phyloP scores from a whole-genome alignment of 2,888 invertebrate genomes.

The Gibbula magus region DNA sequence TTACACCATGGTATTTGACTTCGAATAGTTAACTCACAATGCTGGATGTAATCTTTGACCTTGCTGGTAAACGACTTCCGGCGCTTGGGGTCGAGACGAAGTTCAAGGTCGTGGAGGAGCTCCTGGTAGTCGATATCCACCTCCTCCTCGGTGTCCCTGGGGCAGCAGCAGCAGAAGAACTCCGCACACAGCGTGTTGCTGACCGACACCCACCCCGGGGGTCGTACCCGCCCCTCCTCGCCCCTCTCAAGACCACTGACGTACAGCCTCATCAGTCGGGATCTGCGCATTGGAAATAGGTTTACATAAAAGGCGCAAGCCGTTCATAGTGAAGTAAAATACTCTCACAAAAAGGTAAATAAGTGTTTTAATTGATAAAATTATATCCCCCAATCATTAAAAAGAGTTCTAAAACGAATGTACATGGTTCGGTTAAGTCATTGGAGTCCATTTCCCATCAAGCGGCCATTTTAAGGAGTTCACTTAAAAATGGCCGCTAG shows the following conservation, averaged over 20 bases:
- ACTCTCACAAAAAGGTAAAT: no score
- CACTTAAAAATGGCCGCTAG: no score
- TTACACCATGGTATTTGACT: no score
- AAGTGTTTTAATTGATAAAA: no score
- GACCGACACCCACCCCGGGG: not conserved
- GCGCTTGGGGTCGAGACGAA: not conserved
- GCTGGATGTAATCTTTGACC: not conserved
- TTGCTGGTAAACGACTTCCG: not conserved
- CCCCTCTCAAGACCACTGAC: not conserved
- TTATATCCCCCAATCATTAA: no score
- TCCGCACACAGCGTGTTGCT: not conserved
- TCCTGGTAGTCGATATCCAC: not conserved
- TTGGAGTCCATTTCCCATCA: no score
- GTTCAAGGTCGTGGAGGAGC: not conserved
- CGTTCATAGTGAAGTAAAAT: no score
- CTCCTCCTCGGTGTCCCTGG: not conserved
- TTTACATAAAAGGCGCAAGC: no score
- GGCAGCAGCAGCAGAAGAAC: not conserved
- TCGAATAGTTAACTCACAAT: no score
- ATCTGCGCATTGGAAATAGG: not conserved
- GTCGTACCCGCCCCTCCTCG: not conserved
- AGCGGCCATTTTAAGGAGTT: no score
- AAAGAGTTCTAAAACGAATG: no score
- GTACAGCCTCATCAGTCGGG: not conserved
- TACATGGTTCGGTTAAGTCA: no score